Evolutionary conservation across 1,140 invertebrate genomes (phyloP).

Genomic region (Hydropsyche tenuis): DNA sequence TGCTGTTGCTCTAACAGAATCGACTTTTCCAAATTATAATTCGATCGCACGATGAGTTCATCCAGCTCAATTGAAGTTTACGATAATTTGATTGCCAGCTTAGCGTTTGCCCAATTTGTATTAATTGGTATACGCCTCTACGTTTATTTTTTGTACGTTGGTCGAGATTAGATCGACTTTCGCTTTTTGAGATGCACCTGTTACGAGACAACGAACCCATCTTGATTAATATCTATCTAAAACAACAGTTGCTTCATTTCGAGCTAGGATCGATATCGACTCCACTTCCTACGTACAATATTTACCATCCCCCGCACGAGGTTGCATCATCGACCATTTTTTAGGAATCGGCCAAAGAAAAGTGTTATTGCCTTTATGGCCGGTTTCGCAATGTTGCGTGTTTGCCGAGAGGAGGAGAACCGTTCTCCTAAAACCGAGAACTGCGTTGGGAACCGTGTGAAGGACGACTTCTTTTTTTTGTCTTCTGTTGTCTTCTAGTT

Average conservation of each 20-base stretch:
- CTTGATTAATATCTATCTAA: too few relatives aligned
- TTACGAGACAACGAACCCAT: background rate
- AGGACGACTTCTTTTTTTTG: slow-evolving; percentile 31
- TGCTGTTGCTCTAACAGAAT: too few relatives aligned
- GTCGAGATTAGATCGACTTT: background rate
- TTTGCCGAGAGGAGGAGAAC: slow-evolving; percentile 17
- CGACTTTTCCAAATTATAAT: too few relatives aligned
- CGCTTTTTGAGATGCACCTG: slow-evolving; percentile 11
- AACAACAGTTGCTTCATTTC: too few relatives aligned
- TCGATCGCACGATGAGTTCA: background rate
- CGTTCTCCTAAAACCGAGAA: slow-evolving; percentile 31
- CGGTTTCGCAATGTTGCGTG: slow-evolving; percentile 13
- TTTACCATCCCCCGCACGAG: too few relatives aligned
- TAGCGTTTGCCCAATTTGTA: background rate
- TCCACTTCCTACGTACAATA: too few relatives aligned
- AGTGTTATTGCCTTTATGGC: background rate
- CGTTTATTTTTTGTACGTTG: background rate
- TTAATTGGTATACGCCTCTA: background rate
- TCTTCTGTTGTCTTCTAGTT: slow-evolving; percentile 13
- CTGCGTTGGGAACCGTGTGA: slow-evolving; percentile 32
- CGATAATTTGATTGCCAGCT: background rate
- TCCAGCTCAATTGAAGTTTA: slow-evolving; percentile 6
- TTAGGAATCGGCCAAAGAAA: too few relatives aligned
- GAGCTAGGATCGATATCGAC: too few relatives aligned
- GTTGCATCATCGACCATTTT: too few relatives aligned